Evolutionary conservation across 2,113 vertebrate genomes (phyloP).

Genomic region (Anas platyrhynchos): DNA sequence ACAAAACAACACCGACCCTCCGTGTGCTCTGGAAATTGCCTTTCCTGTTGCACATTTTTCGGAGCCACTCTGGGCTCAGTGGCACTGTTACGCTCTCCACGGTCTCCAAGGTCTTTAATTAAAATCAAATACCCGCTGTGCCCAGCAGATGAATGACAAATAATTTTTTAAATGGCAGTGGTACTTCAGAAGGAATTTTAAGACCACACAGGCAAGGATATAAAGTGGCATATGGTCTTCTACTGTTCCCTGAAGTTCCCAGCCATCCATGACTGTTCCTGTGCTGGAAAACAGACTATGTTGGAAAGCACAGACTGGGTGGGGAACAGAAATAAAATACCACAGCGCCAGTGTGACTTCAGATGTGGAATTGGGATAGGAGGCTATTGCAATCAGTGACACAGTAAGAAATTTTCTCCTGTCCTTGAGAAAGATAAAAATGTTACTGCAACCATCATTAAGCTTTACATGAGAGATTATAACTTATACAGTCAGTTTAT

Average conservation of each 20-base stretch:
- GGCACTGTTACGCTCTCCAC: neutral
- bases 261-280: neutral
- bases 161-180: neutral
- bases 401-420: neutral
- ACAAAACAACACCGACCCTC: neutral
- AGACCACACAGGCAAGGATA: neutral
- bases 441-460: neutral
- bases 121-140: neutral
- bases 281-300: neutral
- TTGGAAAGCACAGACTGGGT: neutral
- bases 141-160: neutral
- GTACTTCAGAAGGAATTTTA: neutral
- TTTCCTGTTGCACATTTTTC: neutral
- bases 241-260: neutral
- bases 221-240: neutral
- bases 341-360: neutral
- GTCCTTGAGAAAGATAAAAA: conserved; percentile 6
- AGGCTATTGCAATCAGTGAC: neutral
- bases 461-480: neutral
- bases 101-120: neutral
- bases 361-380: neutral
- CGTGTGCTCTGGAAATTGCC: neutral
- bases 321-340: fast-evolving
- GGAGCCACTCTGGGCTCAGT: neutral
- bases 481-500: conserved; percentile 34